phyloP scores from a whole-genome alignment of 2,888 invertebrate genomes.

The Eupithecia dodoneata region DNA sequence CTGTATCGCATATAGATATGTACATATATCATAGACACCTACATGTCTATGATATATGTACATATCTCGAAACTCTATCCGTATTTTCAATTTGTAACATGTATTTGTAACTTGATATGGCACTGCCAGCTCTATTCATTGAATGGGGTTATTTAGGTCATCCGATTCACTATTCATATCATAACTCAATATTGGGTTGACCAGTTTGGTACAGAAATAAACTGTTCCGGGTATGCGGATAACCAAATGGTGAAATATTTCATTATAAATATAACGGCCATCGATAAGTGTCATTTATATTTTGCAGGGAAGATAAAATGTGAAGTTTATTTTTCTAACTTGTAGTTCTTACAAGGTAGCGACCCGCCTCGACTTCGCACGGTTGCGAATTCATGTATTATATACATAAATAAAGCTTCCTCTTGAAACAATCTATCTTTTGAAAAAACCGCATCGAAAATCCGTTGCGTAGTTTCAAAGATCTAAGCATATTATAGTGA shows the following conservation, averaged over 20 bases:
- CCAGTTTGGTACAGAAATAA: constrained; percentile 14
- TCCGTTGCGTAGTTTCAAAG: no score
- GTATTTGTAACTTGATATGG: constrained; percentile 22
- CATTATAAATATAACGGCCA: not conserved
- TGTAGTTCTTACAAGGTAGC: no score
- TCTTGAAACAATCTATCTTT: no score
- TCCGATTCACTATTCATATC: constrained; percentile 48
- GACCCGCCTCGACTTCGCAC: no score
- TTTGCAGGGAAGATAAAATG: not conserved
- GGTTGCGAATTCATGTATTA: no score
- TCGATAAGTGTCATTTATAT: constrained; percentile 1
- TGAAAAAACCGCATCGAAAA: no score
- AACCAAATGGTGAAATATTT: not conserved
- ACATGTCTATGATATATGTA: not conserved
- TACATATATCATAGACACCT: no score
- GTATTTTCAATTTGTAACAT: constrained; percentile 26
- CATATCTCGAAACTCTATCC: constrained; percentile 10
- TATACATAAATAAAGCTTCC: no score
- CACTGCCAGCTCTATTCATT: constrained; percentile 35
- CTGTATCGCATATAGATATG: not conserved
- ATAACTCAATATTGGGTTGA: constrained; percentile 34
- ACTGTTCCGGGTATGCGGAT: not conserved
- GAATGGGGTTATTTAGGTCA: constrained; percentile 53
- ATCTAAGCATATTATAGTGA: no score
- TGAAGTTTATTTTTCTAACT: not conserved